Percentiles rank a stretch among this genome's conserved stretches.
These are phyloP conservation scores for Crypturellus undulatus DNA, from an alignment of 2,113 vertebrate species.

Conservation along the genomic window DNA sequence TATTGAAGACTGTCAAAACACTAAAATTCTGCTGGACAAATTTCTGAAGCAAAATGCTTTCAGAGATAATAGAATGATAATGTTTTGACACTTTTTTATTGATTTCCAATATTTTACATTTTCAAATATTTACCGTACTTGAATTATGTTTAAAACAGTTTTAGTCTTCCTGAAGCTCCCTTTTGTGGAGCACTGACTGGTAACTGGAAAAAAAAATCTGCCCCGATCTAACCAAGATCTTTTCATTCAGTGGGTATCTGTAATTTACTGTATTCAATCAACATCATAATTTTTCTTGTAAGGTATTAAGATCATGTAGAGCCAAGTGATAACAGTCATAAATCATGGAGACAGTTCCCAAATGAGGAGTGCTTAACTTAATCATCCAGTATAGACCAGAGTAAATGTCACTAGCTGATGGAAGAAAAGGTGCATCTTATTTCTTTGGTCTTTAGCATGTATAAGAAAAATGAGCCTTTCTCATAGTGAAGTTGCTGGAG, in stretches of 20 bases:
- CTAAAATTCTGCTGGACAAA: not conserved
- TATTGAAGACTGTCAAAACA: not conserved
- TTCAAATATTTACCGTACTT: not conserved
- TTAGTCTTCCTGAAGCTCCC: not conserved
- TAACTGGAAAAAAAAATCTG: not conserved
- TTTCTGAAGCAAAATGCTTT: not conserved
- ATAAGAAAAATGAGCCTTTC: not conserved
- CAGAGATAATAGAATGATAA: not conserved
- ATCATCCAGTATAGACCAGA: not conserved
- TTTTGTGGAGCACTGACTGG: not conserved
- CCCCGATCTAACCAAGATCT: not conserved
- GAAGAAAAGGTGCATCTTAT: not conserved
- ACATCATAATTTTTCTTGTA: not conserved
- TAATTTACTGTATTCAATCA: not conserved
- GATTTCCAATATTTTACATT: not conserved
- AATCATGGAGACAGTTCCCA: conserved; percentile 12
- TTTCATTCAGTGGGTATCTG: not conserved
- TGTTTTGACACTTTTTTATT: not conserved
- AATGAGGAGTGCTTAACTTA: not conserved
- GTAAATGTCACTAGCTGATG: not conserved
- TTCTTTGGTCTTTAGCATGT: not conserved
- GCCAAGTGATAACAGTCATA: not conserved
- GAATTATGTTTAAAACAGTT: not conserved
- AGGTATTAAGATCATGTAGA: not conserved
- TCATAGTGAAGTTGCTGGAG: not conserved